Conservation (phyloP, 2,113 vertebrate genomes). For the Pollachius pollachius region DNA sequence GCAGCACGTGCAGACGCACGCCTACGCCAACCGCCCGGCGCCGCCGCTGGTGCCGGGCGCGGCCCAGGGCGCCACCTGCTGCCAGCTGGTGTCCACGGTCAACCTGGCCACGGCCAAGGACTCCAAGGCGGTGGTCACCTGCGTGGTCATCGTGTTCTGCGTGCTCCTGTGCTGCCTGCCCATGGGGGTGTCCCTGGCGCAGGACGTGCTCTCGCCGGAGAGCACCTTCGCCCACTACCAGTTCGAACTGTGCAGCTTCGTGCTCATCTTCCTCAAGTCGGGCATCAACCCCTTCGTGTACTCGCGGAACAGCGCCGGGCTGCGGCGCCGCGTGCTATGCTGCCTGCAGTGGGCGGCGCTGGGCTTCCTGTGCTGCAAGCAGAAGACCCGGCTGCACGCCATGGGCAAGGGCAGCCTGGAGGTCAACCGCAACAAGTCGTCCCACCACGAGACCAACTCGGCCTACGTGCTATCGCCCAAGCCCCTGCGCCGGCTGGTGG, state of each 20-base stretch:
- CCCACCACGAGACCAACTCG: slow-evolving; percentile 95
- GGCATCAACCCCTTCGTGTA: slow-evolving; percentile 97
- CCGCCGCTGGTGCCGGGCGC: slow-evolving; percentile 65
- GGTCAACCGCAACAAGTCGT: slow-evolving; percentile 94
- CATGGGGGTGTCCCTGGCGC: slow-evolving; percentile 85
- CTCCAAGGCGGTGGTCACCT: slow-evolving; percentile 88
- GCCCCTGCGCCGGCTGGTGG: slow-evolving; percentile 85
- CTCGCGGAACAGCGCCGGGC: slow-evolving; percentile 90
- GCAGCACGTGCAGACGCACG: slow-evolving; percentile 77
- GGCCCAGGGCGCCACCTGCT: slow-evolving; percentile 71
- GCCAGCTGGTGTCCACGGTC: slow-evolving; percentile 81
- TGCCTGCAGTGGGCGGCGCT: slow-evolving; percentile 81
- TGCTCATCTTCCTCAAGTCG: slow-evolving; percentile 92
- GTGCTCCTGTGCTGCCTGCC: slow-evolving; percentile 93
- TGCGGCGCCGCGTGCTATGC: slow-evolving; percentile 86
- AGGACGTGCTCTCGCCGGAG: slow-evolving; percentile 78
- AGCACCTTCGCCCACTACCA: slow-evolving; percentile 87
- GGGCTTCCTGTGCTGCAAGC: slow-evolving; percentile 86
- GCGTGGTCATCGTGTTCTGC: slow-evolving; percentile 86
- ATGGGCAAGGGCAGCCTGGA: slow-evolving; percentile 92
- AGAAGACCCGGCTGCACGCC: slow-evolving; percentile 88
- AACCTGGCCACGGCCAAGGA: slow-evolving; percentile 89
- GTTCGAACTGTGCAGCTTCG: slow-evolving; percentile 91
- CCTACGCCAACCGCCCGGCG: slow-evolving; percentile 68
- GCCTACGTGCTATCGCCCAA: slow-evolving; percentile 92